phyloP scores from a whole-genome alignment of 2,888 invertebrate species.

The Branchipolynoe longqiensis region DNA sequence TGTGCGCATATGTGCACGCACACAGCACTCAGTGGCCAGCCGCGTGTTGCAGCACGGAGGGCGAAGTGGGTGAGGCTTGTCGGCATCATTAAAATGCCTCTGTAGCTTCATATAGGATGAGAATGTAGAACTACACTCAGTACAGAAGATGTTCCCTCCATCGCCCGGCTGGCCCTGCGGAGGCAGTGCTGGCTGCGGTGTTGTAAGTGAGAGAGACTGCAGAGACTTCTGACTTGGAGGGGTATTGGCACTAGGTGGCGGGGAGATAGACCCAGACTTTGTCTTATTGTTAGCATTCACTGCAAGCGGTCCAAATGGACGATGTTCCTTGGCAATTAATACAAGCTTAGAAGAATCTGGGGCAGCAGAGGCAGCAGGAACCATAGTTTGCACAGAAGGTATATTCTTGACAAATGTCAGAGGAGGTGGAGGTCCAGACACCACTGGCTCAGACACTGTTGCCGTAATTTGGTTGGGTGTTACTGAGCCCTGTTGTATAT shows the following conservation, averaged over 20 bases:
- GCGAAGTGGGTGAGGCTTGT: slow-evolving; percentile 32
- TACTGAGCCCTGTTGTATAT: not conserved
- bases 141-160: slow-evolving; percentile 33
- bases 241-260: too few relatives aligned
- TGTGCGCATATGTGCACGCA: slow-evolving; percentile 29
- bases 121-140: slow-evolving; percentile 21
- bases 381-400: not conserved
- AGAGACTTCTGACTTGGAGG: not conserved
- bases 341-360: too few relatives aligned
- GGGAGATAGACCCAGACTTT: too few relatives aligned
- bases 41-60: slow-evolving; percentile 30
- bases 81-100: slow-evolving; percentile 41
- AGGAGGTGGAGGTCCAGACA: not conserved
- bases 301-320: not conserved
- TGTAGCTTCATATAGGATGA: slow-evolving; percentile 27
- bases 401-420: not conserved
- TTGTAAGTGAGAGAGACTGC: not conserved
- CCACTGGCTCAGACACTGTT: not conserved
- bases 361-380: too few relatives aligned
- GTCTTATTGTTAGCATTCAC: too few relatives aligned
- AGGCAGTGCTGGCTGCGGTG: not conserved
- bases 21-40: slow-evolving; percentile 48
- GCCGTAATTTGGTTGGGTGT: not conserved
- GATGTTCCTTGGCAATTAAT: not conserved
- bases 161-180: not conserved